Evolutionary conservation across 1,140 invertebrate genomes (phyloP), one percentile per base, ranked within the genome.

Genomic region (Drepana arcuata): DNA sequence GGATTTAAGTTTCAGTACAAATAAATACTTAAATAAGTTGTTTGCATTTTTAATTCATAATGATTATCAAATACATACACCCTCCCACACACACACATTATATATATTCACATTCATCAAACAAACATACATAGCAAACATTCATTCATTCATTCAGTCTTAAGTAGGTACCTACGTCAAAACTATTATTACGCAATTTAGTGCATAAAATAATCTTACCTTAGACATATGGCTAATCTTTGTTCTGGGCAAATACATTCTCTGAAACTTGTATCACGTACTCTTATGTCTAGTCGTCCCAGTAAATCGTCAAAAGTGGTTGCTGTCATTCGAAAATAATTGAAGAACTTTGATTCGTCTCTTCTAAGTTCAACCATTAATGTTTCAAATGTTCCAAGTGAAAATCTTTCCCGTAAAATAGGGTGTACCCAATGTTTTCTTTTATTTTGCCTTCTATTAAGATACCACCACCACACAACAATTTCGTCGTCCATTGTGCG

Each of bases 171-270:
- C n/a, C n/a, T n/a, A n/a, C n/a, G n/a, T n/a, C n/a, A n/a, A n/a
- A n/a, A n/a, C n/a, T n/a, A n/a, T n/a, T n/a, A n/a, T n/a, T n/a
- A n/a, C n/a, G n/a, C n/a, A n/a, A n/a, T n/a, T n/a, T n/a, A n/a
- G n/a, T n/a, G n/a, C n/a, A n/a, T n/a, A n/a, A n/a, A n/a, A n/a
- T n/a, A 21, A 36, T 38, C 29, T 38, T 38, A 41, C 46, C 35
- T 39, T 35, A 43, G 7, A 35, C 31, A 49, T 49, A 43, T 49
- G n/a, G 41, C 36, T 34, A 43, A 42, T 28, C 27, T 38, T 34
- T 38, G 45, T 21, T n/a, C n/a, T n/a, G n/a, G n/a, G n/a, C n/a
- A n/a, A n/a, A n/a, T n/a, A n/a, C n/a, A n/a, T n/a, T n/a, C n/a
- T n/a, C n/a, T n/a, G n/a, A n/a, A n/a, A n/a, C n/a, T n/a, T n/a